phyloP scores from a whole-genome alignment of 1,140 invertebrate species.

The Physella acuta region DNA sequence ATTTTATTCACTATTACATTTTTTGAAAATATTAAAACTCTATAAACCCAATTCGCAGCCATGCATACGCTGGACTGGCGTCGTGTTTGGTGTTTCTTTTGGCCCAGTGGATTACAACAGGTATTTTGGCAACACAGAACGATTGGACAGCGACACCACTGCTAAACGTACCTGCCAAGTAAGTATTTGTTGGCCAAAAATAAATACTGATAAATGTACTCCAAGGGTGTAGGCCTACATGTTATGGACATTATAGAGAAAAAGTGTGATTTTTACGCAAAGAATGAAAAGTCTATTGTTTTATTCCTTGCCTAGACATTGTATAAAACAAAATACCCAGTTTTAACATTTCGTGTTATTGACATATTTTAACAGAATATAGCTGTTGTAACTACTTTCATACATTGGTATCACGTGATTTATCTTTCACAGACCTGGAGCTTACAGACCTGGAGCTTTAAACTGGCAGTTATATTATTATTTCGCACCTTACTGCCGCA shows the following conservation, averaged over 20 bases:
- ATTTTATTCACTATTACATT: not conserved
- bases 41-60: not conserved
- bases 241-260: not conserved
- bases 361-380: not conserved
- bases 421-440: not conserved
- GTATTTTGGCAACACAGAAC: constrained; percentile 25
- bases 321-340: not conserved
- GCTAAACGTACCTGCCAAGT: not conserved
- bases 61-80: not conserved
- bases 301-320: not conserved
- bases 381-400: not conserved
- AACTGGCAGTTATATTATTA: constrained; percentile 22
- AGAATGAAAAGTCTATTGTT: not conserved
- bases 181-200: not conserved
- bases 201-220: not conserved
- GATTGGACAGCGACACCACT: not conserved
- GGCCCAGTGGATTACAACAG: constrained; percentile 32
- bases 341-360: not conserved
- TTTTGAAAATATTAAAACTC: not conserved
- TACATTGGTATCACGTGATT: not conserved
- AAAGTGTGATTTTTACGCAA: not conserved
- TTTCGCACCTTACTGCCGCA: constrained; percentile 6
- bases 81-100: constrained; percentile 23
- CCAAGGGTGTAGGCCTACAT: not conserved
- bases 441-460: not conserved